A percentile compares a stretch with the other conserved stretches of the same genome.
Evolutionary conservation across 2,113 vertebrate species (phyloP).

Genomic region (Phoxinus phoxinus): DNA sequence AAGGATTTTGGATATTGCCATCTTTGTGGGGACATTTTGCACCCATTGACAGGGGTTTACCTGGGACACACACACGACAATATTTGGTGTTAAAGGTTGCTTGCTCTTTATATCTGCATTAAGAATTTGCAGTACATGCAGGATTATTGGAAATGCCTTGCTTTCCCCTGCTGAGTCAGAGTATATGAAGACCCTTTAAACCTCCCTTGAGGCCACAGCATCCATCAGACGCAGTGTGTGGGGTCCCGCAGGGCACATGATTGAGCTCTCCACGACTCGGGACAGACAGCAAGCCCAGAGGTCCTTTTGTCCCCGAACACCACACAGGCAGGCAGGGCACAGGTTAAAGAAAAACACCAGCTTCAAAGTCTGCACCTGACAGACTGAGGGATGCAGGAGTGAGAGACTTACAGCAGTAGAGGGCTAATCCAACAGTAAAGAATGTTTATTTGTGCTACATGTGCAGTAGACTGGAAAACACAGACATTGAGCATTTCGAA

Average conservation of each 20-base stretch:
- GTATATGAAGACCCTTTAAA: slow-evolving; percentile 49
- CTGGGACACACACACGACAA: no score
- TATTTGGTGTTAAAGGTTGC: not conserved
- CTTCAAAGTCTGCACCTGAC: slow-evolving; percentile 59
- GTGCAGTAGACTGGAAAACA: not conserved
- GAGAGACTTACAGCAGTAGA: not conserved
- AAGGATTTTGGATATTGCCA: no score
- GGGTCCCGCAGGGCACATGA: slow-evolving; percentile 65
- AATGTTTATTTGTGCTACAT: slow-evolving; percentile 10
- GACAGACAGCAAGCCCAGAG: slow-evolving; percentile 55
- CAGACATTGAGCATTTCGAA: not conserved
- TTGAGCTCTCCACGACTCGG: slow-evolving; percentile 69
- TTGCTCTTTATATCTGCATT: not conserved
- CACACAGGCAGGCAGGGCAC: slow-evolving; percentile 61
- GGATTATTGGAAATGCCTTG: not conserved
- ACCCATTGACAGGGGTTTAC: no score
- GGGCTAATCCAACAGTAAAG: slow-evolving; percentile 21
- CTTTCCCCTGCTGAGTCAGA: slow-evolving; percentile 25
- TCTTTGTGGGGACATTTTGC: no score
- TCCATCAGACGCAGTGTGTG: slow-evolving; percentile 51
- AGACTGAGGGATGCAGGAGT: slow-evolving; percentile 34
- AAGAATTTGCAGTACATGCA: not conserved
- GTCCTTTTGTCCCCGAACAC: slow-evolving; percentile 59
- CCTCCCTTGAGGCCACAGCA: slow-evolving; percentile 56
- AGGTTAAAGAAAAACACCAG: slow-evolving; percentile 77